These are phyloP conservation scores for Drosophila chauvacae DNA, from an alignment of 1,140 invertebrate species.

Conservation along the genomic window DNA sequence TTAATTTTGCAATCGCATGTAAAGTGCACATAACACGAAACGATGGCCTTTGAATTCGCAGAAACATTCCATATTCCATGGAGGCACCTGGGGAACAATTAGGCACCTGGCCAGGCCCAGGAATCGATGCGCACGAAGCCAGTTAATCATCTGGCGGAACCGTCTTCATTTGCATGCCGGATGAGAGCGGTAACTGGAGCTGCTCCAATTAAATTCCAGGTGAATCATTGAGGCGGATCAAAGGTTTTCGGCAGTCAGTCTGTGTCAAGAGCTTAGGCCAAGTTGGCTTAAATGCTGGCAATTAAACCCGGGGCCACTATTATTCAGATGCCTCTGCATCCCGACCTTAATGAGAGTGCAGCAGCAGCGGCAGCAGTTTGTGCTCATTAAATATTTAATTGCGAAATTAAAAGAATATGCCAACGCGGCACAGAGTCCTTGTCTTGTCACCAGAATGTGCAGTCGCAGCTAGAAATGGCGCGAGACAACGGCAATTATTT, in stretches of 20 bases:
- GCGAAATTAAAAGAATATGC: constrained; percentile 77
- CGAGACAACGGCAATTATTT: constrained; percentile 60
- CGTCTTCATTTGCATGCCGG: constrained; percentile 29
- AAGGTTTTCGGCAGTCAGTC: constrained; percentile 1
- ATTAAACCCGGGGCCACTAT: constrained; percentile 38
- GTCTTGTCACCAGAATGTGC: constrained; percentile 45
- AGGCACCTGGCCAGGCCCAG: constrained; percentile 13
- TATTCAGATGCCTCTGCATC: constrained; percentile 53
- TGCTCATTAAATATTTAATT: constrained; percentile 80
- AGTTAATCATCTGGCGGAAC: constrained; percentile 15
- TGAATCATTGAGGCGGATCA: constrained; percentile 24
- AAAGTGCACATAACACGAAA: constrained; percentile 53
- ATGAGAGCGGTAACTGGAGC: not conserved
- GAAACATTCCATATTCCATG: constrained; percentile 29
- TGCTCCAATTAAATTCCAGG: constrained; percentile 12
- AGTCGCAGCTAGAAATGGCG: constrained; percentile 48
- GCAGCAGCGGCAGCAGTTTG: constrained; percentile 30
- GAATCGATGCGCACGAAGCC: constrained; percentile 8
- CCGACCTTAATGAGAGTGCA: constrained; percentile 49
- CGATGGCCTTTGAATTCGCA: constrained; percentile 32
- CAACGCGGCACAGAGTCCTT: constrained; percentile 29
- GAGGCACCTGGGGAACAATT: constrained; percentile 15
- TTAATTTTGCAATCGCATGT: constrained; percentile 65
- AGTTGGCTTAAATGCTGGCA: constrained; percentile 19
- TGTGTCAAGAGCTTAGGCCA: constrained; percentile 4